phyloP scores from a whole-genome alignment of 2,113 vertebrate species.

The Percina caprodes region DNA sequence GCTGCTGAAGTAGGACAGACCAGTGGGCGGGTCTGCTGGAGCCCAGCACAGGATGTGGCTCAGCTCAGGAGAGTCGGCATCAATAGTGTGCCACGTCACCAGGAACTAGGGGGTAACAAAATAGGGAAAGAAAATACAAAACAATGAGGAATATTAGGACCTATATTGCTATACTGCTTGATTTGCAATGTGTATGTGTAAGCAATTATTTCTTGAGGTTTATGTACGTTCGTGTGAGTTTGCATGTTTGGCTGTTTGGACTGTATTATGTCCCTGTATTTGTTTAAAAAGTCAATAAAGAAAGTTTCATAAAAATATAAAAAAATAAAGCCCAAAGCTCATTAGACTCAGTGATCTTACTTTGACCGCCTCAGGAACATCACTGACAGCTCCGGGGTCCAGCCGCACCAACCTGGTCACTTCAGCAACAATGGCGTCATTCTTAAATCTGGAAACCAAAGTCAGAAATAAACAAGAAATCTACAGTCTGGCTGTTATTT shows the following conservation, averaged over 20 bases:
- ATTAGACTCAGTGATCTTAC: slow-evolving; percentile 62
- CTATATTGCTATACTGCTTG: no score
- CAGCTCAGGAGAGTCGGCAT: slow-evolving; percentile 96
- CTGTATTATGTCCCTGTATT: no score
- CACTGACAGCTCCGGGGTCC: slow-evolving; percentile 95
- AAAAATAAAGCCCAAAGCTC: not conserved
- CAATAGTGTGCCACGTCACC: slow-evolving; percentile 98
- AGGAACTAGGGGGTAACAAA: slow-evolving; percentile 86
- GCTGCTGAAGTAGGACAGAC: slow-evolving; percentile 98
- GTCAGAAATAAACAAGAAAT: not conserved
- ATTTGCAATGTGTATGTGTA: no score
- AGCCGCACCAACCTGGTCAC: slow-evolving; percentile 95
- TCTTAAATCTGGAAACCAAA: slow-evolving; percentile 90
- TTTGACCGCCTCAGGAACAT: slow-evolving; percentile 97
- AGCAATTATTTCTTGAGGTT: no score
- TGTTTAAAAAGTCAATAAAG: no score
- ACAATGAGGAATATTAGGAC: no score
- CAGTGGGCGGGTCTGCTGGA: slow-evolving; percentile 95
- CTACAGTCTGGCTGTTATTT: not conserved
- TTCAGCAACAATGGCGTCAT: slow-evolving; percentile 95
- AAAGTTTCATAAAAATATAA: not conserved
- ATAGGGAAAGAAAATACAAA: not conserved
- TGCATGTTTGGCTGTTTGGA: no score
- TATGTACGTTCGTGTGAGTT: no score
- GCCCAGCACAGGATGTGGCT: slow-evolving; percentile 98